These are phyloP conservation scores for Nymphalis c-album DNA, from an alignment of 2,888 invertebrate genomes.

Conservation along the genomic window DNA sequence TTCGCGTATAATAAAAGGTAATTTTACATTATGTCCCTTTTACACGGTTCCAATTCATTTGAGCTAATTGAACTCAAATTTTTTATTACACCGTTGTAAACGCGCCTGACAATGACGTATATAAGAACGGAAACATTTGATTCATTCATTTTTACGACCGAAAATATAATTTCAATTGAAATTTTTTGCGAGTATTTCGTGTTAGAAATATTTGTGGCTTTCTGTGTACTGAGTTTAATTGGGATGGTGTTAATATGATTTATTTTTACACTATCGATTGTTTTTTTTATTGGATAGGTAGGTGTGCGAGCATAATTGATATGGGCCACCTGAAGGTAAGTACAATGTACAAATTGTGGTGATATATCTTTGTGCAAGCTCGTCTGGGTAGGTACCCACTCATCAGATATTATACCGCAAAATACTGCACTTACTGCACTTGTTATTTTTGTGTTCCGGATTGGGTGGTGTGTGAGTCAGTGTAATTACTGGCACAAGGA, in stretches of 20 bases:
- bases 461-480: no score
- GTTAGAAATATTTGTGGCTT: background rate
- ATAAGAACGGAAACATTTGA: conserved; percentile 25
- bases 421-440: no score
- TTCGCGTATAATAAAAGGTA: conserved; percentile 10
- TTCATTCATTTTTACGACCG: conserved; percentile 29
- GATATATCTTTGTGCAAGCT: no score
- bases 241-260: background rate
- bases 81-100: conserved; percentile 42
- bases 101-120: conserved; percentile 32
- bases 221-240: background rate
- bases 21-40: conserved; percentile 11
- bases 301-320: no score
- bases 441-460: no score
- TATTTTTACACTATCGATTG: background rate
- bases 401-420: no score
- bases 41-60: conserved; percentile 34
- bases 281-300: no score
- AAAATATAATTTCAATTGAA: conserved; percentile 28
- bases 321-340: no score
- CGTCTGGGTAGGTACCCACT: no score
- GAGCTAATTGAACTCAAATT: conserved; percentile 39
- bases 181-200: background rate
- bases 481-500: no score
- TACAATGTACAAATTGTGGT: no score